Evolutionary conservation across 2,888 invertebrate species (phyloP).

Genomic region (Adelphocoris suturalis): DNA sequence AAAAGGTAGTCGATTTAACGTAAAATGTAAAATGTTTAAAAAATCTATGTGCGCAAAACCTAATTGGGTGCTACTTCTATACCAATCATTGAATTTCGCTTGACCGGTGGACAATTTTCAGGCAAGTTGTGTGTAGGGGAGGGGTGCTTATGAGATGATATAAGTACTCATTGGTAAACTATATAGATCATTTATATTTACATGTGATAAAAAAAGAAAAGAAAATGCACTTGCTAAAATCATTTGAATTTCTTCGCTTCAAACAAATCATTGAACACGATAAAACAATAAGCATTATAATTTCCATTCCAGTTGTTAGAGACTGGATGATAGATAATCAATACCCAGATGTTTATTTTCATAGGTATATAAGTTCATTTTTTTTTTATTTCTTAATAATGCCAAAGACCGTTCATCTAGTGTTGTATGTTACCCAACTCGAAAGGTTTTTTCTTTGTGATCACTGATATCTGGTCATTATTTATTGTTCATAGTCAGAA

Average conservation of each 20-base stretch:
- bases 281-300: no score
- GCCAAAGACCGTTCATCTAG: slow-evolving; percentile 68
- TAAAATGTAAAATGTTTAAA: not conserved
- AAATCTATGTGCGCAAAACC: not conserved
- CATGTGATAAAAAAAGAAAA: not conserved
- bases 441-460: slow-evolving; percentile 31
- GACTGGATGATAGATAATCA: no score
- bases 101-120: not conserved
- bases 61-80: slow-evolving; percentile 42
- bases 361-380: not conserved
- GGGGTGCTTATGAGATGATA: not conserved
- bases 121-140: not conserved
- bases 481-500: slow-evolving; percentile 27
- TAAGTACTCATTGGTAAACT: not conserved
- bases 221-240: not conserved
- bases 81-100: not conserved
- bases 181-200: not conserved
- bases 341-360: no score
- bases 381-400: slow-evolving; percentile 53
- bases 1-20: not conserved
- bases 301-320: no score
- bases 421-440: slow-evolving; percentile 63
- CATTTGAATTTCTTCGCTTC: not conserved
- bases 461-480: slow-evolving; percentile 66
- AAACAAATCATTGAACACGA: not conserved